Evolutionary conservation across 2,888 invertebrate species (phyloP), one percentile per base, ranked within the genome.

Genomic region (Neoscelio sp.): DNA sequence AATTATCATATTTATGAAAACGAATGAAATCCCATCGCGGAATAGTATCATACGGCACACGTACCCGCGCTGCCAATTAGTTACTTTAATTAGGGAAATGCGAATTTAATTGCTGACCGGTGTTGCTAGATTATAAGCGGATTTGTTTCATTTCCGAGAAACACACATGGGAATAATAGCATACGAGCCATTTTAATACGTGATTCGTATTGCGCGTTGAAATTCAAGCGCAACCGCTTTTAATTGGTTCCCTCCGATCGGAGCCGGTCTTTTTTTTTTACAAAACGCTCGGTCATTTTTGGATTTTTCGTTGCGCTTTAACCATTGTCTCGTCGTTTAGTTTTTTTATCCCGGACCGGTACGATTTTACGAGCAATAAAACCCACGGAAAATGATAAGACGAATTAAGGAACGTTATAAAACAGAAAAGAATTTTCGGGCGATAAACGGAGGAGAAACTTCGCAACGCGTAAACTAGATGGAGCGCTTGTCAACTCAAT

Each of bases 21-120:
- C 65, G 58, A 65, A 79, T 52, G 70, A 64, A 70, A 71, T 58
- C 52, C 40, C 54, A 74, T 35, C 48, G 40, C 54, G 12, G 65
- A 65, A 70, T 52, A 50, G 71, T 67, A 75, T 68, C 70, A 79
- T 75, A 71, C 42, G 58, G 79, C 79, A 80, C 58, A 42, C 48
- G 75, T 62, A 76, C 67, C 23, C 71, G 12, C 44, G 48, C 10
- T 56, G 58, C 78, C 74, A 80, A 80, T 80, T 80, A 80, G 79
- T 80, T 80, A 80, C 75, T 60, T 75, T 80, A 80, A 80, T 80
- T 80, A 80, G 79, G 60, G 75, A 75, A 76, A 80, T 73, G 80
- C n/a, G 80, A 80, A 60, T 75, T 79, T 79, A 75, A 79, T 80
- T 76, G 76, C 71, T 52, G 67, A 62, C 73, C 78, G 79, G 79